Evolutionary conservation across 2,888 invertebrate genomes (phyloP).

Genomic region (Mellilla xanthometata): DNA sequence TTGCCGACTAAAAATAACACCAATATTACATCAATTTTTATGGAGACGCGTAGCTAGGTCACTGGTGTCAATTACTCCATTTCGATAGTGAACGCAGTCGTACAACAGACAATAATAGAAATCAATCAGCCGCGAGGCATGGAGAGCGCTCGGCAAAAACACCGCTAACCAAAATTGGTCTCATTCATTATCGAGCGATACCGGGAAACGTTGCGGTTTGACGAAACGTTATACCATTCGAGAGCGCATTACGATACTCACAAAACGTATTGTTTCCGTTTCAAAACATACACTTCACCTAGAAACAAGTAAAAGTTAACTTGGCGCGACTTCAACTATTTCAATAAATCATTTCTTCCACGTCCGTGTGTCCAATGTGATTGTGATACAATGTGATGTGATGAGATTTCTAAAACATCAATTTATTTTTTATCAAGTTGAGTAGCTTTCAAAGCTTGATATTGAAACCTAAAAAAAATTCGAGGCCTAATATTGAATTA

Average conservation of each 20-base stretch:
- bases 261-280: conserved; percentile 15
- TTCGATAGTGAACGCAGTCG: conserved; percentile 62
- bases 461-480: conserved; percentile 14
- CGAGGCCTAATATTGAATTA: conserved; percentile 10
- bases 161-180: conserved; percentile 69
- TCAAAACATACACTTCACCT: conserved; percentile 23
- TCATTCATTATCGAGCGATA: conserved; percentile 56
- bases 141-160: conserved; percentile 67
- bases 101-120: conserved; percentile 61
- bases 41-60: conserved; percentile 26
- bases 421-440: conserved; percentile 17
- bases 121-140: conserved; percentile 65
- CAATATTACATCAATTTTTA: conserved; percentile 5
- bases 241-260: conserved; percentile 6
- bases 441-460: conserved; percentile 4
- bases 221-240: conserved; percentile 45
- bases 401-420: conserved; percentile 22
- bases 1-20: conserved; percentile 1
- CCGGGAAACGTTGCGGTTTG: conserved; percentile 61
- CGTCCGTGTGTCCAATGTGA: conserved; percentile 12
- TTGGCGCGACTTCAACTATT: conserved; percentile 18
- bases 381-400: conserved; percentile 19
- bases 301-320: conserved; percentile 21
- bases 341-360: conserved; percentile 24
- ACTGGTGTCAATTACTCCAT: conserved; percentile 58